These are phyloP conservation scores for Phoebastria nigripes DNA, from an alignment of 2,797 vertebrate species.

Conservation along the genomic window DNA sequence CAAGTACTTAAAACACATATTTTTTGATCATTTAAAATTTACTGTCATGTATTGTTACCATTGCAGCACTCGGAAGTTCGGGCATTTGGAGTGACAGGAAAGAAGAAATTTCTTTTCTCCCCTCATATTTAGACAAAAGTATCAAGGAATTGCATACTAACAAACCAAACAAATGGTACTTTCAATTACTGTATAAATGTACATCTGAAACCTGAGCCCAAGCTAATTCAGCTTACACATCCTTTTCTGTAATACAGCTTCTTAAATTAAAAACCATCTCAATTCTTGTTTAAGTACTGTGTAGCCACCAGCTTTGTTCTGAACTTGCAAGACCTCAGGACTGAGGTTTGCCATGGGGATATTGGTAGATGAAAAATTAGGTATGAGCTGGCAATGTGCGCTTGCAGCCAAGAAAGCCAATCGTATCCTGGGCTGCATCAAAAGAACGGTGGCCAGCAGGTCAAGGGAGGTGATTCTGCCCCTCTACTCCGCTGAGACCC, in stretches of 20 bases:
- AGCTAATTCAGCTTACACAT: background rate
- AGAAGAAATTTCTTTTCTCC: background rate
- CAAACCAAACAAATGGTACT: background rate
- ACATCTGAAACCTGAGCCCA: background rate
- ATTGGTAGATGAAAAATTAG: background rate
- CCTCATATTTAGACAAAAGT: background rate
- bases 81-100: background rate
- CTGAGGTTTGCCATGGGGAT: background rate
- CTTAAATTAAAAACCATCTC: background rate
- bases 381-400: background rate
- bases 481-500: background rate
- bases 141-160: background rate
- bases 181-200: background rate
- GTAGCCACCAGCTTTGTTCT: background rate
- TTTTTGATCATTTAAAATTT: background rate
- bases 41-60: background rate
- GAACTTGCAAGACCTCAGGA: background rate
- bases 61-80: background rate
- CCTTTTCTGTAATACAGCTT: background rate
- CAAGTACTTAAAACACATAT: background rate
- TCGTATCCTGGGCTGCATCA: too few species aligned
- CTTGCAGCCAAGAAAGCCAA: background rate
- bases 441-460: background rate
- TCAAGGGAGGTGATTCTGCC: background rate
- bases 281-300: background rate